phyloP scores from a whole-genome alignment of 2,888 invertebrate species.

The Slavum lentiscoides region DNA sequence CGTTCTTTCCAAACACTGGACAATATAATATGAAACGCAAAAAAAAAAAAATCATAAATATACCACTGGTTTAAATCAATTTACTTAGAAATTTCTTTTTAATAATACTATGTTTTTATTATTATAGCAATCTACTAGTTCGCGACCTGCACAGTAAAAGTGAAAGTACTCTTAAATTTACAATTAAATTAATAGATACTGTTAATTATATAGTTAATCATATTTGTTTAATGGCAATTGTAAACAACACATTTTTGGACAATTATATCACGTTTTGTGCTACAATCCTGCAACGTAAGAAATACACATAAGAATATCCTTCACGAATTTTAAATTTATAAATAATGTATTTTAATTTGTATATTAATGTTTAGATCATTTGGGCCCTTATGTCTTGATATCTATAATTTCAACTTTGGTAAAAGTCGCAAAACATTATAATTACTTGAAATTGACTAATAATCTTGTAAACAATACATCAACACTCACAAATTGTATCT shows the following conservation, averaged over 20 bases:
- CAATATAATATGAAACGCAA: no score
- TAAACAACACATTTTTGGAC: conserved; percentile 16
- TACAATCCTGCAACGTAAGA: conserved; percentile 25
- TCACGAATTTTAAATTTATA: background rate
- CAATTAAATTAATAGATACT: background rate
- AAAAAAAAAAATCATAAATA: no score
- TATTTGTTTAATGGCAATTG: conserved; percentile 15
- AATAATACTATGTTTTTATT: background rate
- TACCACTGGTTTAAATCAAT: background rate
- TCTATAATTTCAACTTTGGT: conserved; percentile 16
- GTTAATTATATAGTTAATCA: conserved; percentile 13
- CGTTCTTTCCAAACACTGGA: no score
- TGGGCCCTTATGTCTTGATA: conserved; percentile 13
- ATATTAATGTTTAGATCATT: conserved; percentile 10
- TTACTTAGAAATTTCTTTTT: background rate
- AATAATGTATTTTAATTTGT: background rate
- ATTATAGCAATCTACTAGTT: conserved; percentile 31
- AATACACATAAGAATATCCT: background rate
- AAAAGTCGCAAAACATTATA: conserved; percentile 16
- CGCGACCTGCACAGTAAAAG: conserved; percentile 2
- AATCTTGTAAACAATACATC: conserved; percentile 12
- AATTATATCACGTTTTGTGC: conserved; percentile 24
- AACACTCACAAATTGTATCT: background rate
- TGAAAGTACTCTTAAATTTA: conserved; percentile 22
- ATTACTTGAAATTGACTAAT: conserved; percentile 6